Evolutionary conservation across 2,888 invertebrate species (phyloP), one percentile per base, ranked within the genome.

Genomic region (Leucophenga maculata): DNA sequence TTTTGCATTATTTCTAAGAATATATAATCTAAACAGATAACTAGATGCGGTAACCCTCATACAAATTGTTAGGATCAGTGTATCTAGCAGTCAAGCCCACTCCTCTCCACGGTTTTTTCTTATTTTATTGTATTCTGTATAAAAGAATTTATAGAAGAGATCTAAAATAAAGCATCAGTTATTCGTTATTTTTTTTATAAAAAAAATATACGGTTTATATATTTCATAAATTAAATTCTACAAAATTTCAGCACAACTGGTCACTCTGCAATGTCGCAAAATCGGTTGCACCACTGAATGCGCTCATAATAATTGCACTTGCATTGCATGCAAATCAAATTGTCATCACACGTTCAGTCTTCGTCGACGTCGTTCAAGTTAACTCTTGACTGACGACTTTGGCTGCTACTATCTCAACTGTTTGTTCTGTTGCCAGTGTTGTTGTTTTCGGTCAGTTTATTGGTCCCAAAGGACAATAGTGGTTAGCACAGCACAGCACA

Each of bases 291-390:
- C 11, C 11, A 26, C 1, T 18, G 44, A 60, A 64, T 20, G 62
- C 46, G 62, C 46, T 82, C 80, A 82, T 84, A 86, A 86, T 86
- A 86, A 86, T 86, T 86, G 85, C 86, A 86, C 85, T 86, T 86
- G 80, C 80, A 82, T 83, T 86, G 86, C 86, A 86, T 85, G 85
- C 85, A 85, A 85, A 85, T 86, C 85, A 84, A 83, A 85, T 85
- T 86, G 85, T 86, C 86, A 86, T 79, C 78, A 77, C 86, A 85
- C 85, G 82, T 82, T 77, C 75, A 72, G 83, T 77, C 72, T 50
- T 50, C 8, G 50, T 50, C 13, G 50, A 11, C 16, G 50, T 50
- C 50, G 16, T 50, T 18, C 50, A 50, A 69, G 59, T 46, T 50
- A 68, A 74, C 71, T 72, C 69, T 57, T 68, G 67, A 68, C 69